These are phyloP conservation scores for Rhinogobio ventralis DNA, from an alignment of 2,797 vertebrate species.

Conservation along the genomic window DNA sequence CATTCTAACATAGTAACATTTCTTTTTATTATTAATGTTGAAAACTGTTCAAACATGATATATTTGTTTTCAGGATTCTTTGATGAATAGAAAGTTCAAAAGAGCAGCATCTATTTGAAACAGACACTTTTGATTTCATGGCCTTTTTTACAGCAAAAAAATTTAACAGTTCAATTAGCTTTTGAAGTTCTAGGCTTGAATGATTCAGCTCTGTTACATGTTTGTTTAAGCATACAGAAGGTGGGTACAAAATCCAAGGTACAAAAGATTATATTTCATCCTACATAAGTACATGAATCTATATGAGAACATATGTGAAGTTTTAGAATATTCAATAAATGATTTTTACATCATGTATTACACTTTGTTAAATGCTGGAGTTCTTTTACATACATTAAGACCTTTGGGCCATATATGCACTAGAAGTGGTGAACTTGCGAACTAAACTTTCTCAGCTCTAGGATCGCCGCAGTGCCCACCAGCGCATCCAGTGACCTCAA, in stretches of 20 bases:
- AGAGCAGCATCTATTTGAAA: background rate
- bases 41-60: background rate
- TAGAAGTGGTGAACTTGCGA: background rate
- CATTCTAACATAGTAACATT: no score
- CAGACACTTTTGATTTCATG: background rate
- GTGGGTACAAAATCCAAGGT: conserved; percentile 41
- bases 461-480: conserved; percentile 77
- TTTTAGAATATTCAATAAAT: no score
- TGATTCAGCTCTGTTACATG: background rate
- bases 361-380: background rate
- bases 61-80: background rate
- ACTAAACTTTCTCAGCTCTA: conserved; percentile 67
- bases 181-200: background rate
- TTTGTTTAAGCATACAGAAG: conserved; percentile 9
- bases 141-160: background rate
- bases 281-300: background rate
- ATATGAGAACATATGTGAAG: no score
- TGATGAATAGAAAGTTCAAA: background rate
- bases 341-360: no score
- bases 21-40: background rate
- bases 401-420: background rate
- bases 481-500: conserved; percentile 75
- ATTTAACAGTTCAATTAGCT: background rate
- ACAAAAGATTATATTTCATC: conserved; percentile 5
- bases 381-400: background rate